Evolutionary conservation across 2,113 vertebrate genomes (phyloP), one percentile per base, ranked within the genome.

Genomic region (Plectropomus leopardus): DNA sequence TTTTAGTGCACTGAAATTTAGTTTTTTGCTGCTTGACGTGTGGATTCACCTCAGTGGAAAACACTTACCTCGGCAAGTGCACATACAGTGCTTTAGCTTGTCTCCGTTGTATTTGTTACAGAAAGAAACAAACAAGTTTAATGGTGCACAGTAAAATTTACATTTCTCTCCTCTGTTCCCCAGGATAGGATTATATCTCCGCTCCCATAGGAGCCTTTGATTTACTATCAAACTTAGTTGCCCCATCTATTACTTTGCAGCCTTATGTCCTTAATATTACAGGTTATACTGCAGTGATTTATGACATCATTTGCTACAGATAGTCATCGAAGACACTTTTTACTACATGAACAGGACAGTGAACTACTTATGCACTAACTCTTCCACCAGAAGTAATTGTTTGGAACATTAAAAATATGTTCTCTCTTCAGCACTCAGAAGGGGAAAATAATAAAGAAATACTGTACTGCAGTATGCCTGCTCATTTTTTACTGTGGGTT

Each of bases 331-430:
- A 64, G 44, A 44, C 78, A 48, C n/a, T 42, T 68, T 68, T 84
- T 81, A 78, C 57, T 68, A 34, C 71, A 84, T 65, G 54, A 90
- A 55, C 64, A 66, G 17, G 34, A 48, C 80, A 76, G 69, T 72
- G 30, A 82, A 78, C 42, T 67, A 21, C 71, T 65, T 65, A 23
- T 60, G 42, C 55, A 53, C 61, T 80, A 65, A 61, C 45, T 72
- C 72, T 67, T 61, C 28, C 48, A 67, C 26, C 73, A 73, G 69
- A 79, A 61, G 57, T 75, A 78, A 90, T 86, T 85, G 81, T 75
- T 51, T 72, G 63, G 71, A 72, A 83, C 80, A 80, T 73, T 80
- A 54, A 86, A 80, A 78, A 75, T 73, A 34, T 14, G 17, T 34
- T 76, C 61, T 59, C 54, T 51, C 11, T 16, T 51, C n/a, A 67